Percentiles rank a stretch among this genome's conserved stretches.
Conservation (phyloP, 1,140 invertebrate genomes). For the Euura saliciscinereae region DNA sequence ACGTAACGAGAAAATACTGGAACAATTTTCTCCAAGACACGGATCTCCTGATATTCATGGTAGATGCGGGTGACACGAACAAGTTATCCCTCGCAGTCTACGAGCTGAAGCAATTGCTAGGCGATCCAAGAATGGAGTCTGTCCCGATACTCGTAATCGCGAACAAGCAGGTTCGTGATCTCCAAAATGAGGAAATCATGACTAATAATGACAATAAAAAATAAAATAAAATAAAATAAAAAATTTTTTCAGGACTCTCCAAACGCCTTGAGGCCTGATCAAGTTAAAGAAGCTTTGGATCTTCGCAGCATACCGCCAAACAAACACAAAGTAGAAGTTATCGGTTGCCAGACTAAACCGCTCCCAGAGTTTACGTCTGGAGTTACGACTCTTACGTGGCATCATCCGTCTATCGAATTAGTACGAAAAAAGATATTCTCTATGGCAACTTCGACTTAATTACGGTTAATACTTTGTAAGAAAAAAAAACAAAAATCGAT, state of each 20-base stretch:
- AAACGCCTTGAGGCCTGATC: slow-evolving; percentile 42
- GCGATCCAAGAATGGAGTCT: slow-evolving; percentile 49
- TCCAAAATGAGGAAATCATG: background rate
- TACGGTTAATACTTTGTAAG: background rate
- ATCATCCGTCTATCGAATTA: slow-evolving; percentile 39
- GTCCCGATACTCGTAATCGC: slow-evolving; percentile 55
- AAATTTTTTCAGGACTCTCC: slow-evolving; percentile 45
- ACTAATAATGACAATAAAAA: background rate
- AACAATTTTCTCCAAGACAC: slow-evolving; percentile 59
- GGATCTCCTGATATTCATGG: slow-evolving; percentile 58
- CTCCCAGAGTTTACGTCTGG: slow-evolving; percentile 30
- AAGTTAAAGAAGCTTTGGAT: slow-evolving; percentile 53
- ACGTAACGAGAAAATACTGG: slow-evolving; percentile 54
- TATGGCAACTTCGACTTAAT: slow-evolving; percentile 31
- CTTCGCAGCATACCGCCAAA: slow-evolving; percentile 46
- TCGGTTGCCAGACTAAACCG: slow-evolving; percentile 48
- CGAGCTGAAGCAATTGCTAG: slow-evolving; percentile 52
- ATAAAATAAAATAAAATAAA: background rate
- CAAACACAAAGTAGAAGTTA: slow-evolving; percentile 52
- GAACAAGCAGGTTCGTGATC: slow-evolving; percentile 54
- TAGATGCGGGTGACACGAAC: slow-evolving; percentile 52
- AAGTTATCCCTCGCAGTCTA: slow-evolving; percentile 45
- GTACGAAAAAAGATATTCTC: slow-evolving; percentile 47
- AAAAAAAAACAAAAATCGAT: background rate
- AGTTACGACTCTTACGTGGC: slow-evolving; percentile 31